Evolutionary conservation across 35 echinoderm and acorn worm genomes (phyloP), one percentile per base, ranked within the genome.

Genomic region (Holothuria glaberrima): DNA sequence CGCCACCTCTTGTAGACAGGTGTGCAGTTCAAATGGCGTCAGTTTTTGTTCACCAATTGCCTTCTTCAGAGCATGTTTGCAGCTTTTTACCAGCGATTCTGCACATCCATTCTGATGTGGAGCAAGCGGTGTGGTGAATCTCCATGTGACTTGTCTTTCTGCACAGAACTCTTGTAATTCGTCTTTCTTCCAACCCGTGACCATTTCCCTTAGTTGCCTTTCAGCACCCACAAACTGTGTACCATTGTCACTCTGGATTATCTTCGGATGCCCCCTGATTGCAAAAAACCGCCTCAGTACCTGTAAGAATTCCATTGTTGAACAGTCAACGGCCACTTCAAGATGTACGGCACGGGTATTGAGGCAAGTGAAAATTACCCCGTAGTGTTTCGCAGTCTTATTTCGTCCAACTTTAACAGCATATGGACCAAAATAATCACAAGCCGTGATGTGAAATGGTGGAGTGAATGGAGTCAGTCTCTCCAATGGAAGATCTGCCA

Each of bases 81-180:
- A 94, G 31, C 78, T 90, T 28, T 94, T 93, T 0, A 93, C 92
- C 0, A 93, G 63, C 18, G 84, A 48, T 60, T 92, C 91, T 67
- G 91, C 91, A 64, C 92, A 90, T 56, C 92, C 92, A 85, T 94
- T 94, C 31, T 94, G 92, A 78, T 94, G 92, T 48, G 87, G 88
- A 17, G 92, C 92, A 22, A 60, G 26, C 3, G 88, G 92, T 77
- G 88, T 90, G 24, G 32, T 84, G 65, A 93, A 93, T 35, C 75
- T 82, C 92, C 92, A 93, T 12, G 78, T 75, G 41, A 90, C 62
- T 2, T 60, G 0, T 57, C 75, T 13, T 32, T 93, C 92, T 29
- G 92, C 92, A 90, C 92, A 82, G 65, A 82, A 90, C 7, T 90
- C 86, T 28, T 59, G 57, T 18, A 93, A 57, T 48, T 93, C 50